Base-by-base conservation (phyloP, 2,113 vertebrate species). In the Andinoacara biseriatus region DNA sequence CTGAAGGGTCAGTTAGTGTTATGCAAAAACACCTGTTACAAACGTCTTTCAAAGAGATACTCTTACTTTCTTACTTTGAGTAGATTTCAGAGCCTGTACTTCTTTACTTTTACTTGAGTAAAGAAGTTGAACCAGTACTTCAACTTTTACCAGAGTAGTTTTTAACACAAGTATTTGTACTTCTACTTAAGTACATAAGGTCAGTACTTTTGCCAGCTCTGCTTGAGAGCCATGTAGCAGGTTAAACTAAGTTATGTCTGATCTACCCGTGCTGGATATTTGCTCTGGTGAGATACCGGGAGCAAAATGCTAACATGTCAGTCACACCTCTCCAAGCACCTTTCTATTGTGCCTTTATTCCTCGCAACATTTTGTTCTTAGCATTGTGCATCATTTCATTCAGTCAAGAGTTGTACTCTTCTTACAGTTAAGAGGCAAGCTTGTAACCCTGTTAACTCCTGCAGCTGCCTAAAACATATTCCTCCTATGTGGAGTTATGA, bases 141-240 rank as follows among this genome's bases (percentile, higher is more conserved):
- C n/a, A n/a, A n/a, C n/a, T n/a, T n/a, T n/a, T n/a, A n/a, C n/a
- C n/a, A n/a, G n/a, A n/a, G n/a, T n/a, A n/a, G n/a, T n/a, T n/a
- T n/a, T n/a, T n/a, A n/a, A n/a, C n/a, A n/a, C n/a, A n/a, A n/a
- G n/a, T n/a, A n/a, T n/a, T n/a, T n/a, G n/a, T n/a, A n/a, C n/a
- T n/a, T n/a, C n/a, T n/a, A n/a, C n/a, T n/a, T n/a, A n/a, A n/a
- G n/a, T n/a, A n/a, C n/a, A n/a, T n/a, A n/a, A n/a, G n/a, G n/a
- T n/a, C n/a, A n/a, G n/a, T n/a, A n/a, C n/a, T n/a, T n/a, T n/a
- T n/a, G n/a, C n/a, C n/a, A n/a, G n/a, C n/a, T n/a, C n/a, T n/a
- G n/a, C n/a, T n/a, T n/a, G n/a, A n/a, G n/a, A 29, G 40, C 5
- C 49, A 10, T 8, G 9, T 38, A 0, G 40, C 24, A 69, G 22